Percentiles rank a stretch among this genome's conserved stretches.
Conservation (phyloP, 1,140 invertebrate species). For the Epicauta chinensis region DNA sequence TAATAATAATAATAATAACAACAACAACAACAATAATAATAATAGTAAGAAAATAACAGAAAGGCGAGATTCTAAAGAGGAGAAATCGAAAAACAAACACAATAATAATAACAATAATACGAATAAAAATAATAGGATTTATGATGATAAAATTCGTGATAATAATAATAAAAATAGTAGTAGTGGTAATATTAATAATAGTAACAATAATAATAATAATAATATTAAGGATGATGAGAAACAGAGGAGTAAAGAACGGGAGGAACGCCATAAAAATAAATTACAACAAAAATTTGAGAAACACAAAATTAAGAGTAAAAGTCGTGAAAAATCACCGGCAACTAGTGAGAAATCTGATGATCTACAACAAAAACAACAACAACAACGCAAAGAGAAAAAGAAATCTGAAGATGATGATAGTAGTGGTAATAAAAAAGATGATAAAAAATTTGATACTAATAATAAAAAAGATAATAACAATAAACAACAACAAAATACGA, state of each 20-base stretch:
- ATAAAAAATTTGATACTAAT: conserved; percentile 43
- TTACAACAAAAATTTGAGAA: conserved; percentile 32
- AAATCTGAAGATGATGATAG: no score
- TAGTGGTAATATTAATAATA: no score
- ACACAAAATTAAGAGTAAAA: conserved; percentile 39
- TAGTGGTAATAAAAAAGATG: conserved; percentile 36
- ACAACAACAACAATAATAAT: conserved; percentile 41
- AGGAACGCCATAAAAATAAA: conserved; percentile 39
- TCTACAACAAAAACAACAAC: conserved; percentile 46
- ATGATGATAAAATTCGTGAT: no score
- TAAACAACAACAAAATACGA: conserved; percentile 16
- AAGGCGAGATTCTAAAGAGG: conserved; percentile 67
- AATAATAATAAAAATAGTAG: no score
- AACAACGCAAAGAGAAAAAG: conserved; percentile 47
- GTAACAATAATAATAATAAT: conserved; percentile 19
- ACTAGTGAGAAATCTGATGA: conserved; percentile 46
- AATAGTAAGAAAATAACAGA: conserved; percentile 51
- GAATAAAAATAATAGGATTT: conserved; percentile 20
- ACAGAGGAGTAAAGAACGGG: conserved; percentile 32
- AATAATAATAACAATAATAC: conserved; percentile 34
- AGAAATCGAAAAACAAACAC: conserved; percentile 33
- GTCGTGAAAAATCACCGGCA: conserved; percentile 47
- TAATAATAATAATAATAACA: conserved; percentile 43
- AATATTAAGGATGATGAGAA: conserved; percentile 29
- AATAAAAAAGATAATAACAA: conserved; percentile 23